phyloP scores from a whole-genome alignment of 1,140 invertebrate genomes.

The Caerostris darwini region DNA sequence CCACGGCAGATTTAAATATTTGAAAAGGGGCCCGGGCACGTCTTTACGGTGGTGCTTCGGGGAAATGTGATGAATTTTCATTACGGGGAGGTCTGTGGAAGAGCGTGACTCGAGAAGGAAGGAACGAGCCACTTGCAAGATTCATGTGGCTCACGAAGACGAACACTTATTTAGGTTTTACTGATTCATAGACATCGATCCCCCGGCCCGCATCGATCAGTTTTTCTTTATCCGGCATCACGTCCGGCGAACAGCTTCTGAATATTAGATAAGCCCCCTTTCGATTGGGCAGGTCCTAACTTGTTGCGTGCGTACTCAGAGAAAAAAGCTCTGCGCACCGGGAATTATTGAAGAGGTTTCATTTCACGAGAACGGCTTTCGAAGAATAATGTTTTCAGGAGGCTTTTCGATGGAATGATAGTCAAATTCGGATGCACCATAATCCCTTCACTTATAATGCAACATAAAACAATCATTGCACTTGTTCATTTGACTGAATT shows the following conservation, averaged over 20 bases:
- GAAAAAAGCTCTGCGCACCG: background rate
- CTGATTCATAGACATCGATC: constrained; percentile 55
- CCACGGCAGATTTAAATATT: constrained; percentile 72
- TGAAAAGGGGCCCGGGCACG: background rate
- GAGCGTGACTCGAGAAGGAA: background rate
- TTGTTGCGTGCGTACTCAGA: background rate
- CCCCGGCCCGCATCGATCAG: constrained; percentile 27
- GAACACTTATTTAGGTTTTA: constrained; percentile 56
- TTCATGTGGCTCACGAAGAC: background rate
- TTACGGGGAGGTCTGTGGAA: background rate
- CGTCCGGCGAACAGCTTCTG: constrained; percentile 11
- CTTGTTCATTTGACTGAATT: too few relatives aligned
- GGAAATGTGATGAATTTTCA: constrained; percentile 12
- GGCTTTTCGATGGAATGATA: too few relatives aligned
- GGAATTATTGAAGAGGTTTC: too few relatives aligned
- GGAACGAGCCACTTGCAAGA: background rate
- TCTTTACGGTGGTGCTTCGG: background rate
- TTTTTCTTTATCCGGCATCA: background rate
- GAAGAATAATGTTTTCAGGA: too few relatives aligned
- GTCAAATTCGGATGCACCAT: too few relatives aligned
- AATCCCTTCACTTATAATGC: too few relatives aligned
- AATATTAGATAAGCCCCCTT: constrained; percentile 22
- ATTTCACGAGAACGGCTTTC: too few relatives aligned
- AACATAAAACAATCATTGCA: too few relatives aligned
- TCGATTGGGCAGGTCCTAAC: constrained; percentile 14